phyloP scores from a whole-genome alignment of 1,140 invertebrate species.

The Meloidogyne hapla region DNA sequence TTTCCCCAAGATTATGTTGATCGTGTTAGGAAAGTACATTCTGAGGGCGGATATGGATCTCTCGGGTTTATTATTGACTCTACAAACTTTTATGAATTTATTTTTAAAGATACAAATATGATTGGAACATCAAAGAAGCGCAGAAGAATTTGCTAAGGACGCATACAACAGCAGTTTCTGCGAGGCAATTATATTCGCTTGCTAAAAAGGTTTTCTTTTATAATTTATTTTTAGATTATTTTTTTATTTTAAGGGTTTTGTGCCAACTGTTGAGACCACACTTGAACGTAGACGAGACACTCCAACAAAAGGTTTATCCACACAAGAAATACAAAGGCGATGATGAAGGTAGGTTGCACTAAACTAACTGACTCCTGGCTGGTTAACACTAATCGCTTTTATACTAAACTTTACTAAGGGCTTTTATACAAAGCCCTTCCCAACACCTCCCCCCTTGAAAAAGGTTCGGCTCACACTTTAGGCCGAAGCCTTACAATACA shows the following conservation, averaged over 20 bases:
- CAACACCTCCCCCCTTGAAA: too few species aligned
- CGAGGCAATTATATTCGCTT: constrained; percentile 88
- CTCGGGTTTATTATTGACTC: constrained; percentile 68
- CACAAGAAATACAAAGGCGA: too few species aligned
- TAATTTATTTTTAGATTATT: background rate
- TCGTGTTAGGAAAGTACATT: constrained; percentile 85
- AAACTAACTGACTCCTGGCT: too few species aligned
- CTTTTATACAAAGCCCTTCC: too few species aligned
- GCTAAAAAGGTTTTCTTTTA: constrained; percentile 68
- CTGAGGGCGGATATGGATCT: constrained; percentile 87
- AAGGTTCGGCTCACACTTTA: too few species aligned
- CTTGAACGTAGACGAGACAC: too few species aligned
- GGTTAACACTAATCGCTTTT: too few species aligned
- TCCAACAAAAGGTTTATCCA: too few species aligned
- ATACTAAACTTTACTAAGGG: too few species aligned
- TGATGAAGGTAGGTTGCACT: too few species aligned
- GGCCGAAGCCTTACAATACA: too few species aligned
- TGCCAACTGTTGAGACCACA: too few species aligned
- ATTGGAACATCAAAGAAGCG: constrained; percentile 93
- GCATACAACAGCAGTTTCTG: constrained; percentile 94
- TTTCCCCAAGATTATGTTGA: constrained; percentile 86
- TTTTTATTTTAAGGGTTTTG: constrained; percentile 70
- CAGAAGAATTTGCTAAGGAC: constrained; percentile 93
- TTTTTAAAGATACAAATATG: constrained; percentile 68
- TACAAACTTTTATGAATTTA: background rate